Evolutionary conservation across 2,888 invertebrate genomes (phyloP).

Genomic region (Drosophila multiciliata): DNA sequence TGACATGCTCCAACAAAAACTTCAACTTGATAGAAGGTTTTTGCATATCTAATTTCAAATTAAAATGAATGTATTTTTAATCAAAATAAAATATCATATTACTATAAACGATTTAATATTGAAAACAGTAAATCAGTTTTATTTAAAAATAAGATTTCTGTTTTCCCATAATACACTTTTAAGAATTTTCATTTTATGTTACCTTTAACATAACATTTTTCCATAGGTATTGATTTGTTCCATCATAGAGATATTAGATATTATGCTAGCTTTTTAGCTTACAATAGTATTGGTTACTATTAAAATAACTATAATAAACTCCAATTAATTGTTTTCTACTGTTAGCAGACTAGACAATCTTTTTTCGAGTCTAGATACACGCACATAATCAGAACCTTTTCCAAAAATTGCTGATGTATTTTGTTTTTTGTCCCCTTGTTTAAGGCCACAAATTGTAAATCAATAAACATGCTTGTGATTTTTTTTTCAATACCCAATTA

Average conservation of each 20-base stretch:
- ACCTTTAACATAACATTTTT: not conserved
- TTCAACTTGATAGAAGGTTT: not conserved
- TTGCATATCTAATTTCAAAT: constrained; percentile 26
- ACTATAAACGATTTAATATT: constrained; percentile 6
- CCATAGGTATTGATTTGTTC: constrained; percentile 16
- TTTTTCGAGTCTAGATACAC: not conserved
- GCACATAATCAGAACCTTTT: not conserved
- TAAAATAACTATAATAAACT: not conserved
- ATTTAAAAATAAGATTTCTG: constrained; percentile 8
- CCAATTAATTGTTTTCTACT: not conserved
- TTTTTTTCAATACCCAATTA: constrained; percentile 11
- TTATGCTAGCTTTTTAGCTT: not conserved
- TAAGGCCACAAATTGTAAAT: constrained; percentile 8
- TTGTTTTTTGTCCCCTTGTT: not conserved
- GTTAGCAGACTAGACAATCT: not conserved
- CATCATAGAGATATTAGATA: constrained; percentile 14
- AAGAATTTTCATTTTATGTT: not conserved
- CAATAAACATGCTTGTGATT: constrained; percentile 20
- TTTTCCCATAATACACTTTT: not conserved
- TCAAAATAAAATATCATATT: not conserved
- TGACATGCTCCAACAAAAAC: constrained; percentile 10
- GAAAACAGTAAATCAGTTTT: constrained; percentile 12
- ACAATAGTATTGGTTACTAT: not conserved
- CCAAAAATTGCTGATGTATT: not conserved
- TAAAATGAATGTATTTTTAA: not conserved